phyloP scores from a whole-genome alignment of 2,888 invertebrate species.

The Apodemia zela region DNA sequence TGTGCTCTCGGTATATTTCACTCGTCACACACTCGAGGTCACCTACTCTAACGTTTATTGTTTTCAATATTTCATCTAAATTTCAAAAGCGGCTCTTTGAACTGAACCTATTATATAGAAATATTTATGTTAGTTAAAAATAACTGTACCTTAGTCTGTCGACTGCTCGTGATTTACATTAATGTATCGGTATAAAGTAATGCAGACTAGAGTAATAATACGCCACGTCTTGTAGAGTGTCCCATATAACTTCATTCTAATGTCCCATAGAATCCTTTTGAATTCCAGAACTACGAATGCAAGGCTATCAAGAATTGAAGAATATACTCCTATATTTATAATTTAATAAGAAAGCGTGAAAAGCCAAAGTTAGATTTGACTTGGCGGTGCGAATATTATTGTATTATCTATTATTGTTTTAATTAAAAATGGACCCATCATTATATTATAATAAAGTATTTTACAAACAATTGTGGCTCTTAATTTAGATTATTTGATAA shows the following conservation, averaged over 20 bases:
- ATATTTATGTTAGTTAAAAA: slow-evolving; percentile 43
- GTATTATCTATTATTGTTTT: no score
- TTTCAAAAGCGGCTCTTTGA: slow-evolving; percentile 42
- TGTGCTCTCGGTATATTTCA: slow-evolving; percentile 21
- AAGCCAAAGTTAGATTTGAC: no score
- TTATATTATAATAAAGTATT: no score
- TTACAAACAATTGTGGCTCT: no score
- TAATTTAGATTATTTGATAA: no score
- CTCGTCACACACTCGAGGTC: slow-evolving; percentile 36
- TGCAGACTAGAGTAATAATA: not conserved
- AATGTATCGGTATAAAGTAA: slow-evolving; percentile 30
- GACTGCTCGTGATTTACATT: slow-evolving; percentile 40
- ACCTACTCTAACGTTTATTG: slow-evolving; percentile 40
- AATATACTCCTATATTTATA: no score
- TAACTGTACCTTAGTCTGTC: slow-evolving; percentile 42
- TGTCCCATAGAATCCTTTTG: no score
- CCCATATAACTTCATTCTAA: not conserved
- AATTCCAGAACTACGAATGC: no score
- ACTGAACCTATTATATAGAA: slow-evolving; percentile 38
- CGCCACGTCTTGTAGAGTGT: not conserved
- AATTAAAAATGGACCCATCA: no score
- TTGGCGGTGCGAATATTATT: no score
- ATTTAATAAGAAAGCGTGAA: no score
- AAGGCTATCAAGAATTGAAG: no score
- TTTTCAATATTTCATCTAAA: slow-evolving; percentile 39